Base-by-base conservation (phyloP, 2,888 invertebrate species). In the Beris morrisii region DNA sequence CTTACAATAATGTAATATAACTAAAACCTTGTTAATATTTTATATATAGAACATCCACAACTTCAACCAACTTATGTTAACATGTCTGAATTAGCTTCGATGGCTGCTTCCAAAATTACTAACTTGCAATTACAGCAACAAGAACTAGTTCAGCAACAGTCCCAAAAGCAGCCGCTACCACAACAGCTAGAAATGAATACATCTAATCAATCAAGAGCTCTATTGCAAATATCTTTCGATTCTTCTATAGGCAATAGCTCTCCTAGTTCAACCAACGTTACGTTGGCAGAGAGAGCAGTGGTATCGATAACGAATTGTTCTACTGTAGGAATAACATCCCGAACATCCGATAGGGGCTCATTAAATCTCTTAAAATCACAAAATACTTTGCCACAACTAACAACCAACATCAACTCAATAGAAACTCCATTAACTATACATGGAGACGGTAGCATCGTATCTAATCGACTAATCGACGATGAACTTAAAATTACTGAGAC, bases 41-140 rank as follows among this genome's bases (percentile, higher is more conserved):
- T 9, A 5, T 38, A 9, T 38, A 38, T 65, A 71, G 74, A 74
- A 65, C 70, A 72, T 46, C 57, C 72, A 15, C 71, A 71, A 68
- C 75, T 74, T 52, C 89, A 90, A 81, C 94, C 94, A 30, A 86
- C 93, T 75, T 95, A 95, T 81, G 93, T 93, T 74, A 95, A 95
- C 79, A 93, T 93, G 93, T 92, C 92, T 71, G 94, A 95, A 79
- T 81, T 94, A 77, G 92, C 92, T 30, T 88, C 87, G 73, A 84
- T 93, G 82, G 93, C 93, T 52, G 92, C 92, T 11, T 85, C 83
- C 81, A 92, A 84, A 82, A 89, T 81, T 81, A 91, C 68, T 81
- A 85, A 73, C 83, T 76, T 86, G 78, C 78, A 77, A 56, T 74
- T 76, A 43, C 75, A 74, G 22, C 75, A 75, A 12, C 75, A 75